These are phyloP conservation scores for Pseudois nayaur DNA, from an alignment of 2,113 vertebrate genomes.

Conservation along the genomic window DNA sequence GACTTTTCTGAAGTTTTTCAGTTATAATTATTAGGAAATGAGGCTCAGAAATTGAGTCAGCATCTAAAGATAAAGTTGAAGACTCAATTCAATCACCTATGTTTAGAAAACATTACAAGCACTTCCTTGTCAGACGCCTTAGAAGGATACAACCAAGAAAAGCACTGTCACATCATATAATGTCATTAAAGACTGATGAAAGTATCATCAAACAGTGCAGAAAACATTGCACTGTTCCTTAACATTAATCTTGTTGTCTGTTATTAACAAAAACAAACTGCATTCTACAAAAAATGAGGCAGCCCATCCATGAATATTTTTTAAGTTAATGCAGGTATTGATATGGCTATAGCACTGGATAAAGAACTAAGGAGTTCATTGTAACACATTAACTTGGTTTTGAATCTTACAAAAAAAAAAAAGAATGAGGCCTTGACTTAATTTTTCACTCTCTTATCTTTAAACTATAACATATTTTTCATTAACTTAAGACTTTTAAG, in stretches of 20 bases:
- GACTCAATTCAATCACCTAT: not conserved
- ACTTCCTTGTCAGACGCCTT: not conserved
- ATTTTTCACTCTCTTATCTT: not conserved
- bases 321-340: not conserved
- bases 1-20: not conserved
- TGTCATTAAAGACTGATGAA: not conserved
- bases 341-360: not conserved
- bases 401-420: not conserved
- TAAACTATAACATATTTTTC: not conserved
- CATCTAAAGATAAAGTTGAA: not conserved
- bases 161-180: not conserved
- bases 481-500: not conserved
- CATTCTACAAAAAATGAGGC: not conserved
- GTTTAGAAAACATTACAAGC: not conserved
- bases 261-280: not conserved
- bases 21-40: not conserved
- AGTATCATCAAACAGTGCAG: not conserved
- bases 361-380: not conserved
- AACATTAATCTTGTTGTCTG: not conserved
- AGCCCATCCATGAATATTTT: not conserved
- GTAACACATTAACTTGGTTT: not conserved
- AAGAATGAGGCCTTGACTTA: not conserved
- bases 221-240: not conserved
- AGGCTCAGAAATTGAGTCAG: not conserved
- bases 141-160: not conserved